These are phyloP conservation scores for Manis crassicaudata DNA, from an alignment of 2,797 vertebrate genomes.

Conservation along the genomic window DNA sequence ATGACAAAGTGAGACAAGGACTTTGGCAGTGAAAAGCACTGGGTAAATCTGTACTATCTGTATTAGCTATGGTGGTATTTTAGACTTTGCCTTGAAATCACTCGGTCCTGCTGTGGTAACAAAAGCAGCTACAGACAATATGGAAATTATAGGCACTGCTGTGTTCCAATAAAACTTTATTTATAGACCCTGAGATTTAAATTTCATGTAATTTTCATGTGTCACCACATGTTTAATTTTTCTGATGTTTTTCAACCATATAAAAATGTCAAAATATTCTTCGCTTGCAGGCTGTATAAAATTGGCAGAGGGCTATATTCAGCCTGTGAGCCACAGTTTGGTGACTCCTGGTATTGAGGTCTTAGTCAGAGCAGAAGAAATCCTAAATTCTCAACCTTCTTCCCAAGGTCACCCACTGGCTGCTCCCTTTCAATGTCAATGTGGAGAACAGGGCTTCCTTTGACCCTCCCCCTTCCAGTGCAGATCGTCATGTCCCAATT, in stretches of 20 bases:
- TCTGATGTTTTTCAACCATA: neutral
- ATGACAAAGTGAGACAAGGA: neutral
- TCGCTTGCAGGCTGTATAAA: neutral
- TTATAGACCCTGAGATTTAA: neutral
- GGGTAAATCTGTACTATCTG: neutral
- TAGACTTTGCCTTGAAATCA: neutral
- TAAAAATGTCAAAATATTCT: neutral
- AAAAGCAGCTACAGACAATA: neutral
- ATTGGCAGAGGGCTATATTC: neutral
- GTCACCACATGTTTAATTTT: neutral
- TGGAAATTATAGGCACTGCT: neutral
- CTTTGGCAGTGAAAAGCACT: neutral
- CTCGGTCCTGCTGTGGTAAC: neutral
- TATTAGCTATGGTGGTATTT: neutral
- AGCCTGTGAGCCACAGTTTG: neutral
- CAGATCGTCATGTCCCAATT: neutral
- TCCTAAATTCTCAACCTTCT: neutral
- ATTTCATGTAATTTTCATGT: neutral
- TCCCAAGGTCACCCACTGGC: neutral
- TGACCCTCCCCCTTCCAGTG: neutral
- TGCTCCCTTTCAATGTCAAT: rapidly evolving
- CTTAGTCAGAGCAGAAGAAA: neutral
- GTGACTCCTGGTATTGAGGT: neutral
- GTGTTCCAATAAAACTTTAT: neutral
- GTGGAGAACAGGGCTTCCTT: neutral